Percentiles rank a stretch among this genome's conserved stretches.
These are phyloP conservation scores for Hydropotes inermis DNA, from an alignment of 2,113 vertebrate species.

Conservation along the genomic window DNA sequence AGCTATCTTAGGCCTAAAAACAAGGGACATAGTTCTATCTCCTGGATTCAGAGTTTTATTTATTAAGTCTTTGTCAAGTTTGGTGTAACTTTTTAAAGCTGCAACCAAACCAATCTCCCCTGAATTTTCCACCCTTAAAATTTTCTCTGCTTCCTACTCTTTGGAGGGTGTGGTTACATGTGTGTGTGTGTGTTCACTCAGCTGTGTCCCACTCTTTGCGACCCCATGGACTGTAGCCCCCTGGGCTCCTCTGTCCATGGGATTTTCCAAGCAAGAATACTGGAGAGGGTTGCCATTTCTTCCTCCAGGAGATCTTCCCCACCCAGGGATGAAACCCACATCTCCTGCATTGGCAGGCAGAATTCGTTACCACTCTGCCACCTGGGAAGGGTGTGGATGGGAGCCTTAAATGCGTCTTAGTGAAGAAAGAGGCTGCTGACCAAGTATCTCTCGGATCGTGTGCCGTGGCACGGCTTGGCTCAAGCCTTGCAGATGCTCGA, in stretches of 20 bases:
- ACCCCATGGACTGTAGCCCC: neutral
- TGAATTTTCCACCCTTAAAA: constrained; percentile 28
- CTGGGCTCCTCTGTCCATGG: neutral
- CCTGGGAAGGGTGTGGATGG: neutral
- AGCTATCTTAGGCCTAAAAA: neutral
- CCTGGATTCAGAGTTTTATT: constrained; percentile 5
- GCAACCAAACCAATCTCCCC: neutral
- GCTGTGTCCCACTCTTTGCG: neutral
- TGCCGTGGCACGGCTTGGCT: constrained; percentile 72
- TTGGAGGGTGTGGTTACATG: neutral
- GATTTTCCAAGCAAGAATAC: neutral
- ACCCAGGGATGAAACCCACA: neutral
- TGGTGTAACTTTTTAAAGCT: neutral
- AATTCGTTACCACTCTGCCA: neutral
- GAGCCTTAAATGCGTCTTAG: neutral
- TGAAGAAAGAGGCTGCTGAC: constrained; percentile 41
- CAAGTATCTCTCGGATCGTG: constrained; percentile 69
- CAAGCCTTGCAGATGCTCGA: constrained; percentile 70
- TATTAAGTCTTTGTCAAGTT: constrained; percentile 14
- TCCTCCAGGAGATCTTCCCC: neutral
- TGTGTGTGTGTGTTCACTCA: neutral
- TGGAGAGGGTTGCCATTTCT: neutral
- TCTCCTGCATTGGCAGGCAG: neutral
- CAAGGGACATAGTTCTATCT: neutral
- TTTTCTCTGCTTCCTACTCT: neutral